A percentile compares a stretch with the other conserved stretches of the same genome.
These are phyloP conservation scores for Cromileptes altivelis DNA, from an alignment of 2,113 vertebrate species.

Conservation along the genomic window DNA sequence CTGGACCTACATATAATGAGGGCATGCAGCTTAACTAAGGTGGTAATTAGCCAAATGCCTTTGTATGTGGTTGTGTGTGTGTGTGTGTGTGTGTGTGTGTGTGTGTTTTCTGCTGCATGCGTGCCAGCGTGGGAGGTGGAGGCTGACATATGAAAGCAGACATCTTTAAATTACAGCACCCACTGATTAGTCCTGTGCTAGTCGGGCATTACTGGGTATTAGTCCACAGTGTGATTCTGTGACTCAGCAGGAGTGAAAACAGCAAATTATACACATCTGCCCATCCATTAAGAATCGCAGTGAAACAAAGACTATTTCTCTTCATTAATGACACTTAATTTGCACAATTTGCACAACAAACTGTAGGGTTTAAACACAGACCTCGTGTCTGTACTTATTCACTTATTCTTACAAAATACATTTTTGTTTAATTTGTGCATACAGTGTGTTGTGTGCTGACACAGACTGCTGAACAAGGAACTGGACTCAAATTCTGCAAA, in stretches of 20 bases:
- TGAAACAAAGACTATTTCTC: conserved; percentile 59
- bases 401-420: background rate
- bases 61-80: conserved; percentile 14
- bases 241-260: conserved; percentile 74
- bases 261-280: conserved; percentile 69
- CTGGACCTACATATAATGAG: conserved; percentile 37
- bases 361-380: conserved; percentile 21
- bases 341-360: conserved; percentile 17
- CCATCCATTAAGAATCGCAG: conserved; percentile 61
- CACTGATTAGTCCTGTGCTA: conserved; percentile 71
- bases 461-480: background rate
- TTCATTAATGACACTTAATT: conserved; percentile 51
- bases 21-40: conserved; percentile 44
- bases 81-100: conserved; percentile 32
- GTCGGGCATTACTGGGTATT: conserved; percentile 72
- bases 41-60: conserved; percentile 70
- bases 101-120: conserved; percentile 35
- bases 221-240: conserved; percentile 69
- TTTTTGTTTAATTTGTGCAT: background rate
- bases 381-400: background rate
- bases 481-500: background rate
- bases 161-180: conserved; percentile 81
- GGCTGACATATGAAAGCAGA: conserved; percentile 72
- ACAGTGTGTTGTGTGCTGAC: background rate
- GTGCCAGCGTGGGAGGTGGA: conserved; percentile 67